phyloP scores from a whole-genome alignment of 2,888 invertebrate species.

The Pristionchus japonicus region DNA sequence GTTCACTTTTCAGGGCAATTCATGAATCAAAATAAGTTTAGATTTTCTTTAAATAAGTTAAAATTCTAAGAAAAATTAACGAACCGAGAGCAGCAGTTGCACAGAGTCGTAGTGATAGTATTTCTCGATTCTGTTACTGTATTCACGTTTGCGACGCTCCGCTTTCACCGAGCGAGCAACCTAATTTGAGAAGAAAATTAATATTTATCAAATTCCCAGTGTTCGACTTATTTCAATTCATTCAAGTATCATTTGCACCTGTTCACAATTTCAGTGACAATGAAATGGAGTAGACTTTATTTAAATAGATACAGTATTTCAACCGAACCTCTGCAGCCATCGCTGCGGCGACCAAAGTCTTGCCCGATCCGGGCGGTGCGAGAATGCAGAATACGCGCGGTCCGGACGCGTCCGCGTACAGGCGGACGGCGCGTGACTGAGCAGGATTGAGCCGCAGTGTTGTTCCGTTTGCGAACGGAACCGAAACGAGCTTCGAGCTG shows the following conservation, averaged over 20 bases:
- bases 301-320: too few relatives aligned
- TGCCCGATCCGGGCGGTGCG: constrained; percentile 8
- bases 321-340: constrained; percentile 28
- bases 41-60: background rate
- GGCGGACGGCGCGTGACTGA: constrained; percentile 12
- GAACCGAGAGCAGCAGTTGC: background rate
- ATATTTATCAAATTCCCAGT: background rate
- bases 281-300: too few relatives aligned
- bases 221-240: too few relatives aligned
- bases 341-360: constrained; percentile 22
- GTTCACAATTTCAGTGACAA: too few relatives aligned
- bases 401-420: background rate
- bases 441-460: background rate
- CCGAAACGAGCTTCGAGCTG: background rate
- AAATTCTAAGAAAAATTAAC: background rate
- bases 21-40: background rate
- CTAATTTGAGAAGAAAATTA: background rate
- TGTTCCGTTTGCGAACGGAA: background rate
- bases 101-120: background rate
- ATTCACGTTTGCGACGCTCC: background rate
- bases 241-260: background rate
- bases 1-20: too few relatives aligned
- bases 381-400: constrained; percentile 3
- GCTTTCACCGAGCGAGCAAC: background rate
- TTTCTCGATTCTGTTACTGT: background rate